A percentile compares a stretch with the other conserved stretches of the same genome.
Conservation (phyloP, 1,140 invertebrate species). For the Leptopilina clavipes region DNA sequence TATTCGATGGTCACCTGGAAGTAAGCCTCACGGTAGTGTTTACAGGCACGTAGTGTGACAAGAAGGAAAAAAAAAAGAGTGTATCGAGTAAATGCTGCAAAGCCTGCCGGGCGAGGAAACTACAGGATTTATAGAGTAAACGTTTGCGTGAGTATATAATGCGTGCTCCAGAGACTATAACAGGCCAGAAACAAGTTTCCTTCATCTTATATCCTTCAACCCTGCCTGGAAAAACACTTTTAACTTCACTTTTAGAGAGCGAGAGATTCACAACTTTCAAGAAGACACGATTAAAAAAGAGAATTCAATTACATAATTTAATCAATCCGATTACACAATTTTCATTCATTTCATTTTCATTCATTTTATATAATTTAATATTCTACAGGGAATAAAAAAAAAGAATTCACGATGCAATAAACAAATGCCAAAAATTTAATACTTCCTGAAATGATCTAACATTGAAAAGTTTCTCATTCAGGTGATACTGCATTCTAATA, state of each 20-base stretch:
- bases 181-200: not conserved
- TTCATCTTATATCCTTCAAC: slow-evolving; percentile 4
- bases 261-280: not conserved
- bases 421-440: not conserved
- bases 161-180: slow-evolving; percentile 8
- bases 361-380: no score
- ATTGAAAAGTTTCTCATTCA: not conserved
- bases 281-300: no score
- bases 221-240: slow-evolving; percentile 1
- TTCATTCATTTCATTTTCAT: no score
- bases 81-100: slow-evolving; percentile 40
- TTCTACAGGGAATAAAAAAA: no score
- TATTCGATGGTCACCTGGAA: slow-evolving; percentile 41
- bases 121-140: slow-evolving; percentile 51
- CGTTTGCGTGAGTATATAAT: slow-evolving; percentile 39
- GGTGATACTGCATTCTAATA: slow-evolving; percentile 22
- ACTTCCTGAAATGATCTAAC: slow-evolving; percentile 13
- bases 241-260: not conserved
- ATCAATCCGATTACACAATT: no score
- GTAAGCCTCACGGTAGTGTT: slow-evolving; percentile 42
- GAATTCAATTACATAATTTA: no score
- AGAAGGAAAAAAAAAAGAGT: slow-evolving; percentile 29
- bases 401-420: not conserved
- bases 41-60: slow-evolving; percentile 42
- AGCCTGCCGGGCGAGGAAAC: slow-evolving; percentile 46